Evolutionary conservation across 2,888 invertebrate genomes (phyloP).

Genomic region (Resseliella maxima): DNA sequence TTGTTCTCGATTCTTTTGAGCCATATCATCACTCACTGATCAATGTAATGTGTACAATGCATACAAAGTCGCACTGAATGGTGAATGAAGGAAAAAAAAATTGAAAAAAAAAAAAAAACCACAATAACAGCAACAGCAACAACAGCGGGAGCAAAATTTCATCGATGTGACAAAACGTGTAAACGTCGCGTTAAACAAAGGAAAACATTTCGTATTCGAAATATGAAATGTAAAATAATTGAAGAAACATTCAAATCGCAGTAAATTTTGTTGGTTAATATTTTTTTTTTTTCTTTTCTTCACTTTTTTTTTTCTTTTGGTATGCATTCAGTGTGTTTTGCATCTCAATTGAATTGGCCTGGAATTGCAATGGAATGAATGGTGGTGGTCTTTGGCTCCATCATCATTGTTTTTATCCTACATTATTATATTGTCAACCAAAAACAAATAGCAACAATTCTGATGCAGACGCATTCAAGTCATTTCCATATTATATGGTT

Average conservation of each 20-base stretch:
- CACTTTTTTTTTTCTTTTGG: too few species aligned
- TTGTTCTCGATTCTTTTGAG: slow-evolving; percentile 36
- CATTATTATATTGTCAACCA: not conserved
- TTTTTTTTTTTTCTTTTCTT: not conserved
- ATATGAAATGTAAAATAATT: not conserved
- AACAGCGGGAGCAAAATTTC: not conserved
- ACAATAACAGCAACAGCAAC: not conserved
- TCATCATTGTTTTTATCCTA: not conserved
- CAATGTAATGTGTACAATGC: slow-evolving; percentile 34
- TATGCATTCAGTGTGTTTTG: too few species aligned
- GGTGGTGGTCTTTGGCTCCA: not conserved
- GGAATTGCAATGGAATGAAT: not conserved
- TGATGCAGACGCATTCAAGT: not conserved
- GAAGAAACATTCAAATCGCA: not conserved
- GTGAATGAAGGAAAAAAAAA: not conserved
- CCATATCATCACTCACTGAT: slow-evolving; percentile 44
- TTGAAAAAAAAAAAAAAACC: not conserved
- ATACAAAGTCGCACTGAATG: not conserved
- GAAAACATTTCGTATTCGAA: not conserved
- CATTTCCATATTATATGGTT: not conserved
- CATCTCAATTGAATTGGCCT: not conserved
- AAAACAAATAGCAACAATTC: slow-evolving; percentile 12
- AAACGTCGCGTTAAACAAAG: slow-evolving; percentile 2
- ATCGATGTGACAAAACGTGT: slow-evolving; percentile 40
- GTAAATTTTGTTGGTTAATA: slow-evolving; percentile 36